Evolutionary conservation across 2,888 invertebrate species (phyloP).

Genomic region (Portevinia maculata): DNA sequence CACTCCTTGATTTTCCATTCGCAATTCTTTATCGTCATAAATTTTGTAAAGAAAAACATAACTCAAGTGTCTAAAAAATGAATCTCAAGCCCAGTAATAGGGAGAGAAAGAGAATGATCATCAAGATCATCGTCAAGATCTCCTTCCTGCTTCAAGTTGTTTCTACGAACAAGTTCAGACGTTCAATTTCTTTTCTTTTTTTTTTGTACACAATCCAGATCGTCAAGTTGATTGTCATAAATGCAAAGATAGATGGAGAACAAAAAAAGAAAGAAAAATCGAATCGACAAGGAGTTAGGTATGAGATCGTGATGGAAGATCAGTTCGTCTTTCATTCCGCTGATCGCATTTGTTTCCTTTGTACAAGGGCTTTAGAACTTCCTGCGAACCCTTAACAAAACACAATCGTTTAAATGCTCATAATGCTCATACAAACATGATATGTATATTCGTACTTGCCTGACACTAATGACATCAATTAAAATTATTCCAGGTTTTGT

Average conservation of each 20-base stretch:
- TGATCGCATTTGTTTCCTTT: slow-evolving; percentile 30
- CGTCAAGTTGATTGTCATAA: slow-evolving; percentile 73
- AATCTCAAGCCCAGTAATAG: slow-evolving; percentile 24
- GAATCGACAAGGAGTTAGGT: slow-evolving; percentile 55
- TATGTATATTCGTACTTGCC: background rate
- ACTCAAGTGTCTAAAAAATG: slow-evolving; percentile 64
- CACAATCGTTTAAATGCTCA: slow-evolving; percentile 36
- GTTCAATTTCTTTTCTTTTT: slow-evolving; percentile 7
- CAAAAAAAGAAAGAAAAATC: slow-evolving; percentile 4
- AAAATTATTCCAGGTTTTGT: slow-evolving; percentile 60
- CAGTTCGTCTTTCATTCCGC: background rate
- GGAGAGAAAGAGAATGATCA: slow-evolving; percentile 22
- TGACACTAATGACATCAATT: slow-evolving; percentile 71
- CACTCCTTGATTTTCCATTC: slow-evolving; percentile 17
- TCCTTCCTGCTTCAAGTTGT: slow-evolving; percentile 70
- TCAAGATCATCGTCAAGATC: slow-evolving; percentile 66
- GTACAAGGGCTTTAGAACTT: slow-evolving; percentile 49
- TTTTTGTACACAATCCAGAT: slow-evolving; percentile 64
- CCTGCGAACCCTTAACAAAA: slow-evolving; percentile 37
- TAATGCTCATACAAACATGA: slow-evolving; percentile 9
- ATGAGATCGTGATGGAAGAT: slow-evolving; percentile 20
- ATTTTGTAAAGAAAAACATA: slow-evolving; percentile 38
- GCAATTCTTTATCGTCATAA: background rate
- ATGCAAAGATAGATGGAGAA: slow-evolving; percentile 56
- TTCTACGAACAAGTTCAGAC: slow-evolving; percentile 67